Evolutionary conservation across 2,113 vertebrate species (phyloP).

Genomic region (Nerophis lumbriciformis): DNA sequence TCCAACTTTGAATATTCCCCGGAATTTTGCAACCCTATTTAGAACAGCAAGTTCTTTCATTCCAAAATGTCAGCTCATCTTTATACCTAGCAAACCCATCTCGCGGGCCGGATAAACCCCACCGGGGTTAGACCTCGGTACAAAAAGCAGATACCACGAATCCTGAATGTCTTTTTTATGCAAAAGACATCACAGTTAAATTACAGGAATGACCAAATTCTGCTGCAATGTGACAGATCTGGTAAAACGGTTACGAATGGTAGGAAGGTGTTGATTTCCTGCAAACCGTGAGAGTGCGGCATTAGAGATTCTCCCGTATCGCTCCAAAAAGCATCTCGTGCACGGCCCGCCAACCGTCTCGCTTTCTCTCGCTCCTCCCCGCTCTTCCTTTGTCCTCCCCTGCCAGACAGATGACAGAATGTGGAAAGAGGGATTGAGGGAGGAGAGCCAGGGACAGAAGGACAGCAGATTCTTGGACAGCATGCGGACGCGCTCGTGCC

Average conservation of each 20-base stretch:
- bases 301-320: slow-evolving; percentile 41
- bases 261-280: slow-evolving; percentile 10
- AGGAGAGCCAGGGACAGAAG: slow-evolving; percentile 33
- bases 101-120: no score
- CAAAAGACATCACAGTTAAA: neutral
- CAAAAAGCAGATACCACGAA: no score
- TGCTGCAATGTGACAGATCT: neutral
- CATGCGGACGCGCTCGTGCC: slow-evolving; percentile 1
- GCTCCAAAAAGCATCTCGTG: slow-evolving; percentile 36
- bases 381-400: slow-evolving; percentile 11
- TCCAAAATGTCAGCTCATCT: no score
- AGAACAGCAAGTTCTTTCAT: no score
- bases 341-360: slow-evolving; percentile 37
- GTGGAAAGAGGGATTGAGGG: slow-evolving; percentile 47
- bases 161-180: no score
- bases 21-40: no score
- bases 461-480: slow-evolving; percentile 39
- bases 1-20: no score
- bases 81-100: no score
- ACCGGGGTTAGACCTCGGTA: no score
- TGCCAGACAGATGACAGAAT: slow-evolving; percentile 51
- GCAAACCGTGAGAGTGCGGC: slow-evolving; percentile 20
- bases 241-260: neutral
- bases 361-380: slow-evolving; percentile 5
- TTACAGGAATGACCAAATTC: neutral